These are phyloP conservation scores for Micromesistius poutassou DNA, from an alignment of 2,797 vertebrate species.

Conservation along the genomic window DNA sequence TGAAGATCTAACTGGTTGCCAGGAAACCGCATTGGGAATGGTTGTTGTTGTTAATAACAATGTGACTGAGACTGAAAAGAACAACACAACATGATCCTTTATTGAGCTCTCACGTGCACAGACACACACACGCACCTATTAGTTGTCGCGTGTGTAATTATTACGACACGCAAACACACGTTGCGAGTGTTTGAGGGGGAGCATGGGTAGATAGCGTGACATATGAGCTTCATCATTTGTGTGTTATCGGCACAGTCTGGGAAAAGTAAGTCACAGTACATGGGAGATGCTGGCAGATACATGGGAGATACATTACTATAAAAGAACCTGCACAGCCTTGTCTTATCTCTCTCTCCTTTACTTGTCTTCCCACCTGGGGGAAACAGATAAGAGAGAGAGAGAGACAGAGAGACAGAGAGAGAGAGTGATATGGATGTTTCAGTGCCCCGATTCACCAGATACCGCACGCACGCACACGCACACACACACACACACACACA, in stretches of 20 bases:
- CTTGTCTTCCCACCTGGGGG: not conserved
- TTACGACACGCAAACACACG: not conserved
- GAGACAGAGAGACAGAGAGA: slow-evolving; percentile 25
- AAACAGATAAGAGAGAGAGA: slow-evolving; percentile 18
- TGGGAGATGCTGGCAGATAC: not conserved
- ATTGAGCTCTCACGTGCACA: not conserved
- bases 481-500: not conserved
- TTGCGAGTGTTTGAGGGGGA: not conserved
- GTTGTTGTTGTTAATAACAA: not conserved
- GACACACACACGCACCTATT: not conserved
- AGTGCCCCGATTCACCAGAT: slow-evolving; percentile 44
- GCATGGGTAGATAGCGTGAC: not conserved
- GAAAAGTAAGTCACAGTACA: not conserved
- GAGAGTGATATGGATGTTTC: slow-evolving; percentile 46
- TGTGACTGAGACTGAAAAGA: not conserved
- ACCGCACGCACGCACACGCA: not conserved
- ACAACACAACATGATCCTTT: not conserved
- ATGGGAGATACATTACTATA: not conserved
- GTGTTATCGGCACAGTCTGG: not conserved
- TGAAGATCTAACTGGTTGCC: not conserved
- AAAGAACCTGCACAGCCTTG: not conserved
- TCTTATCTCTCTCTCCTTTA: not conserved
- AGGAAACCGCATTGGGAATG: not conserved
- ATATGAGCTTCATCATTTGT: not conserved
- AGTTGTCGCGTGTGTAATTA: too few relatives aligned